Evolutionary conservation across 2,888 invertebrate species (phyloP).

Genomic region (Endomychus coccineus): DNA sequence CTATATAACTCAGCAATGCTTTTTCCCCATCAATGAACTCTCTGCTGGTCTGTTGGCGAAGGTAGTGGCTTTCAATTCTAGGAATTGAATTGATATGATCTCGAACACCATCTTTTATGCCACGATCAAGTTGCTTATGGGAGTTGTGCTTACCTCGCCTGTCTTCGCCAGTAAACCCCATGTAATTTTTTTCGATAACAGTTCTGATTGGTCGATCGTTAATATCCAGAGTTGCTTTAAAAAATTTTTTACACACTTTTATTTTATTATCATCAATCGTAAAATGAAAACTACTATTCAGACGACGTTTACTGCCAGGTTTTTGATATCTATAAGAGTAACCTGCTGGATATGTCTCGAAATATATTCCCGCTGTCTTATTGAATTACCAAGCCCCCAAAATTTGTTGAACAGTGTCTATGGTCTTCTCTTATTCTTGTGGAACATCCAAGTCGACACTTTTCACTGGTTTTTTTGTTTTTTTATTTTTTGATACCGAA

Average conservation of each 20-base stretch:
- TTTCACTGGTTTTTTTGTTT: no score
- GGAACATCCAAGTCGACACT: no score
- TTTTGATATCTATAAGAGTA: no score
- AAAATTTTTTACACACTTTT: constrained; percentile 6
- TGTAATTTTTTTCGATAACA: neutral
- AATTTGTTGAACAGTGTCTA: no score
- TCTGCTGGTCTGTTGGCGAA: constrained; percentile 1
- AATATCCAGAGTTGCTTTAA: constrained; percentile 4
- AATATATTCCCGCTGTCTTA: no score
- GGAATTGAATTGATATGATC: constrained; percentile 4
- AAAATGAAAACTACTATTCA: constrained; percentile 1
- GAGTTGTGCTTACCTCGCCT: constrained; percentile 4
- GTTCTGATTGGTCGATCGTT: constrained; percentile 4
- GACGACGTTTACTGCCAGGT: no score
- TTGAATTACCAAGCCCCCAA: no score
- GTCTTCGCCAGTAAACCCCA: neutral
- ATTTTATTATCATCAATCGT: neutral
- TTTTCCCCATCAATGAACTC: constrained; percentile 23
- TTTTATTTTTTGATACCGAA: no score
- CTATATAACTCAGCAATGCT: constrained; percentile 23
- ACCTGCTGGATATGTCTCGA: no score
- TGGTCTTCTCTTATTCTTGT: no score
- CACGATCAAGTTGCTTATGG: neutral
- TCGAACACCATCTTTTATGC: neutral
- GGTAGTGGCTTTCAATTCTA: constrained; percentile 6